phyloP scores from a whole-genome alignment of 1,140 invertebrate genomes.

The Drepana arcuata region DNA sequence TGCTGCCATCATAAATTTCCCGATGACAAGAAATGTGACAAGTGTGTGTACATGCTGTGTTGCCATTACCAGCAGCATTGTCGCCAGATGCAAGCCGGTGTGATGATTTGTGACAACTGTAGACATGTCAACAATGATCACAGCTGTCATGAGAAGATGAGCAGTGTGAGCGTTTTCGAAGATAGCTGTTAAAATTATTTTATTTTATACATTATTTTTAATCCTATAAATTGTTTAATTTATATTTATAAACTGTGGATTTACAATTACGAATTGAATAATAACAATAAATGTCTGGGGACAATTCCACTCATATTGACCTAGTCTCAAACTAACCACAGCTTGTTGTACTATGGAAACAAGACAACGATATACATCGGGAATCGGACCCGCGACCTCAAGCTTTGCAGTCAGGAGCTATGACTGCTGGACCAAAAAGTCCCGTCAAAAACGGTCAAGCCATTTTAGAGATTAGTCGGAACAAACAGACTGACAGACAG shows the following conservation, averaged over 20 bases:
- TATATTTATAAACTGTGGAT: not conserved
- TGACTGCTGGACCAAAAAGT: too few species aligned
- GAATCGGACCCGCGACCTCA: too few species aligned
- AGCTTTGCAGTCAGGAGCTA: too few species aligned
- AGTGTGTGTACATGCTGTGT: slow-evolving; percentile 23
- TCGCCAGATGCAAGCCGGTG: slow-evolving; percentile 6
- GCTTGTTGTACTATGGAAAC: too few species aligned
- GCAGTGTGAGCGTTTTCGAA: not conserved
- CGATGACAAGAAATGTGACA: slow-evolving; percentile 13
- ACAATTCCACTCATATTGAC: too few species aligned
- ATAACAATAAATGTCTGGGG: too few species aligned
- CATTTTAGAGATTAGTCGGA: too few species aligned
- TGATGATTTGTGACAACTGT: slow-evolving; percentile 17
- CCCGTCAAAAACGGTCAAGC: too few species aligned
- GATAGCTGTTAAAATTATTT: not conserved
- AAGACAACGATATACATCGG: too few species aligned
- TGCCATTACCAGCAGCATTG: slow-evolving; percentile 22
- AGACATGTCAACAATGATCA: slow-evolving; percentile 2
- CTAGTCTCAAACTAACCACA: too few species aligned
- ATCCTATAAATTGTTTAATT: slow-evolving; percentile 2
- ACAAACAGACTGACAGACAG: too few species aligned
- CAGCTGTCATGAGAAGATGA: not conserved
- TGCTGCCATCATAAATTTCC: slow-evolving; percentile 19
- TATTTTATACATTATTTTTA: not conserved
- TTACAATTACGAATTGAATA: not conserved